Conservation (phyloP, 2,797 vertebrate species). For the Pangasius djambal region DNA sequence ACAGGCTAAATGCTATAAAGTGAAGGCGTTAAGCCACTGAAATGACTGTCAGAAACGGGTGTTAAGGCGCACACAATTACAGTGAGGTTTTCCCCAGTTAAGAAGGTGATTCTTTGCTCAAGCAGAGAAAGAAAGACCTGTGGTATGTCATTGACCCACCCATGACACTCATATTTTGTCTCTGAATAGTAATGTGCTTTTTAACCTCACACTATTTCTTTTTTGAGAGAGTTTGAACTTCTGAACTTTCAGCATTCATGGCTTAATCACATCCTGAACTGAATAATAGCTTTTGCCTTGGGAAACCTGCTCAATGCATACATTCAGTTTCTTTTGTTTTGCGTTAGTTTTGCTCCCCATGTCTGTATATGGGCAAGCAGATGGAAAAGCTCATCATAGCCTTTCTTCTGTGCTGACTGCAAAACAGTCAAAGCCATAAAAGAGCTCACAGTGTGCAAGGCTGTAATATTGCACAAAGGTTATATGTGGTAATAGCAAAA, state of each 20-base stretch:
- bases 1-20: constrained; percentile 7
- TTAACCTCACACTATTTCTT: not conserved
- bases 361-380: not conserved
- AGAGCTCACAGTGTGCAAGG: not conserved
- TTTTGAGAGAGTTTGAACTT: constrained; percentile 1
- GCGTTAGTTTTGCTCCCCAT: not conserved
- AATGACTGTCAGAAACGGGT: not conserved
- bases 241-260: not conserved
- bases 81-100: not conserved
- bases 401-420: constrained; percentile 1
- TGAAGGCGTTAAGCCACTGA: constrained; percentile 2
- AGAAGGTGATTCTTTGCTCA: not conserved
- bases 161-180: constrained; percentile 44
- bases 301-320: not conserved
- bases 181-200: not conserved
- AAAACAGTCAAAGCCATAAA: constrained; percentile 5
- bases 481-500: constrained; percentile 9
- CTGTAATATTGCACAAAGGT: constrained; percentile 11
- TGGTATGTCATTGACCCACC: constrained; percentile 10
- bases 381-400: not conserved
- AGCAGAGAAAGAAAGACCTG: not conserved
- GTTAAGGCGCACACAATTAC: not conserved
- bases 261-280: constrained; percentile 2
- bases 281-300: not conserved
- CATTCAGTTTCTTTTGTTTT: not conserved